These are phyloP conservation scores for Neomorphus geoffroyi DNA, from an alignment of 2,797 vertebrate species.

Conservation along the genomic window DNA sequence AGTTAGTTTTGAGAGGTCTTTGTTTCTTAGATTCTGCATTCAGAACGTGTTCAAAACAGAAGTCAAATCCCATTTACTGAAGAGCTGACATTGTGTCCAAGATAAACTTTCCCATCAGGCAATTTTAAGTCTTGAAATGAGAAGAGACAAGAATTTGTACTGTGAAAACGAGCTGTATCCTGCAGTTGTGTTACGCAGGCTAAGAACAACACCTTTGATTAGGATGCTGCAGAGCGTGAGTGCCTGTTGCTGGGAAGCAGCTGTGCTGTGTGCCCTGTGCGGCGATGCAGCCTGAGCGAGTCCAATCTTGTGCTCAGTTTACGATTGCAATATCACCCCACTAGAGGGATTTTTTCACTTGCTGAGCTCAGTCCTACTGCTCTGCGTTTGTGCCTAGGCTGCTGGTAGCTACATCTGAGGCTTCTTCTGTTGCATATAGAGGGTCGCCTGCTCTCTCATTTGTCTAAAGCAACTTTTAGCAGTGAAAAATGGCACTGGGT, in stretches of 20 bases:
- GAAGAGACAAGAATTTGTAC: neutral
- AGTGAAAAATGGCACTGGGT: neutral
- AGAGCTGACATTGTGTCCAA: neutral
- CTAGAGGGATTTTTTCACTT: conserved; percentile 51
- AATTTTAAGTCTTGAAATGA: neutral
- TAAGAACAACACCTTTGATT: neutral
- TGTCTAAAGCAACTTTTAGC: neutral
- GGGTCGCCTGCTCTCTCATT: neutral
- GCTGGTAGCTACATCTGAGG: neutral
- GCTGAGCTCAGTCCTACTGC: neutral
- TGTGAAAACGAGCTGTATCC: neutral
- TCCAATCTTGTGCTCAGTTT: neutral
- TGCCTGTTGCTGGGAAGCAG: neutral
- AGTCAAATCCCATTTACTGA: neutral
- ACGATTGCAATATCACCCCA: neutral
- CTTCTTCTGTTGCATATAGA: neutral
- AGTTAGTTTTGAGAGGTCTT: neutral
- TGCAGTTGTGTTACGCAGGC: neutral
- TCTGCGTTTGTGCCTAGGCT: neutral
- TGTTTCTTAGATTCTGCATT: neutral
- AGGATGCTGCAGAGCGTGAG: rapidly evolving
- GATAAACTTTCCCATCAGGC: neutral
- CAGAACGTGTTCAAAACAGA: neutral
- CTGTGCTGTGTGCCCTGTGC: neutral
- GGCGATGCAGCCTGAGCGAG: neutral